Base-by-base conservation (phyloP, 2,888 invertebrate genomes). In the Hylaea fasciaria region DNA sequence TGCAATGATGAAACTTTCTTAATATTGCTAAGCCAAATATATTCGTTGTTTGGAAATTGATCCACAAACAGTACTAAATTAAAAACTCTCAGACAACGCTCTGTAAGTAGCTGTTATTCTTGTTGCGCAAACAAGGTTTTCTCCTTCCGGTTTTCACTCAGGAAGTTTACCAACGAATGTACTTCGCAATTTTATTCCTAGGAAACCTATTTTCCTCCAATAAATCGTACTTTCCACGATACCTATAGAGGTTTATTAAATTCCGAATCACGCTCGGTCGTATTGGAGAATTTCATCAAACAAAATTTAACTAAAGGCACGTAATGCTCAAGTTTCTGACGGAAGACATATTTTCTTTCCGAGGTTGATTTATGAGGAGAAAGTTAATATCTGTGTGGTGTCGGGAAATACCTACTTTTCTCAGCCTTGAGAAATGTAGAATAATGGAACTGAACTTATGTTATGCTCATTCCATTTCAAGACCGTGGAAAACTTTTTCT, bases 231-330 rank as follows among this genome's bases (percentile, higher is more conserved):
- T 8, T 13, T 7, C 29, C 48, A 54, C 17, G 41, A 63, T 62
- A 64, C 62, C 51, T 51, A 51, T 62, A 59, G 35, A 56, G 65
- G 39, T 66, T 65, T 67, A 69, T 69, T 69, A 67, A 67, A 69
- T 69, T 67, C 69, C 65, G 58, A 59, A 62, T 60, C 59, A 44
- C 52, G 50, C 56, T 57, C 55, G 40, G 45, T 39, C 62, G 57
- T 28, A 58, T 46, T 28, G 41, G 45, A 59, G 63, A 69, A 69
- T 67, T 66, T 67, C 65, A 65, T 67, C 65, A 64, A 58, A 69
- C 58, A 63, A 69, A 67, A 58, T 66, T 66, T 52, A 56, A 61
- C 51, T 61, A 62, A 50, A 46, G 47, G 56, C 62, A 63, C 60
- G 60, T 64, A 57, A 65, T 60, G 46, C 62, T 60, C 57, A 62